These are phyloP conservation scores for Bos javanicus DNA, from an alignment of 2,113 vertebrate species.

Conservation along the genomic window DNA sequence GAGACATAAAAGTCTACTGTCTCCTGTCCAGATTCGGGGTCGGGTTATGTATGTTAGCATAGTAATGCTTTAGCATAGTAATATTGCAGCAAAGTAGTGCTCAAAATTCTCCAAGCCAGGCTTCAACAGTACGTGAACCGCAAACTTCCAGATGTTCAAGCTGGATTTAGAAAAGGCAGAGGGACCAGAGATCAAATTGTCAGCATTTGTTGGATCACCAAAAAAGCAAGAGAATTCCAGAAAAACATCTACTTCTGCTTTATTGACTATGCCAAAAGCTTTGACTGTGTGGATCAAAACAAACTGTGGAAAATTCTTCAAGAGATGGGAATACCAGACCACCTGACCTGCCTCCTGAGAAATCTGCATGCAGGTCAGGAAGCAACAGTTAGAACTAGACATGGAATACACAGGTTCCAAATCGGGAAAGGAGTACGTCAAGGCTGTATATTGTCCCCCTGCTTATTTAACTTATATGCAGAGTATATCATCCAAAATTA, in stretches of 20 bases:
- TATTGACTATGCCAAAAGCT: background rate
- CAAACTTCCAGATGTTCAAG: background rate
- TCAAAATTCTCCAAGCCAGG: background rate
- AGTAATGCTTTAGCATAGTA: background rate
- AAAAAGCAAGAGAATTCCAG: background rate
- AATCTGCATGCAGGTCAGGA: background rate
- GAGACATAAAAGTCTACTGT: background rate
- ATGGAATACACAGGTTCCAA: background rate
- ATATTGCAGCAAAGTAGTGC: background rate
- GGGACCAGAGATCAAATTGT: background rate
- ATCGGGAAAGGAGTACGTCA: fast-evolving
- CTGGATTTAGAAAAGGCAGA: background rate
- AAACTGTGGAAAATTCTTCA: background rate
- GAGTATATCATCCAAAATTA: background rate
- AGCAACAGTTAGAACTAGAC: background rate
- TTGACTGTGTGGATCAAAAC: background rate
- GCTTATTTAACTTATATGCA: background rate
- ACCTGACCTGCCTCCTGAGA: background rate
- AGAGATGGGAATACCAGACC: background rate
- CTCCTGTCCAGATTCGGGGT: background rate
- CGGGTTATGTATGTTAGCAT: background rate
- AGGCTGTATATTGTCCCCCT: background rate
- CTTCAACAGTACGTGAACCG: background rate
- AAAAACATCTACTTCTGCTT: background rate
- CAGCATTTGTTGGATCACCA: background rate